Conservation (phyloP, 2,888 invertebrate species). For the Ypsolopha sequella region DNA sequence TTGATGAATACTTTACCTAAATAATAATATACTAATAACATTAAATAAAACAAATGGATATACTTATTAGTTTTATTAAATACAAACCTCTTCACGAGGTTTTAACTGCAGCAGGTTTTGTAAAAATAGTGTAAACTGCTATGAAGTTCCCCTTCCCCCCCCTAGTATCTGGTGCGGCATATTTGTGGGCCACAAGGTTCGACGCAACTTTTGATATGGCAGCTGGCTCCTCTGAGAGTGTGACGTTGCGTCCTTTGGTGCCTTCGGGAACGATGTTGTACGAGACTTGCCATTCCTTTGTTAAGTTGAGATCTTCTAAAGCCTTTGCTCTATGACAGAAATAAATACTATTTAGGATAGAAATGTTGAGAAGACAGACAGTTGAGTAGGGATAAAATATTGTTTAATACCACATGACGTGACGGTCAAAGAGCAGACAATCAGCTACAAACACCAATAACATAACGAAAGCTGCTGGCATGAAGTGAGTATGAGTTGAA, state of each 20-base stretch:
- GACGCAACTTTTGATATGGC: no score
- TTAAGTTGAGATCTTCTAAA: conserved; percentile 35
- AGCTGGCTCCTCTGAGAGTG: neutral
- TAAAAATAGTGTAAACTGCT: conserved; percentile 33
- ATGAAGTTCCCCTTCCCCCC: conserved; percentile 18
- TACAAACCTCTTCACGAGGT: conserved; percentile 7
- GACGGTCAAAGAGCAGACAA: no score
- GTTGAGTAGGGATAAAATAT: neutral
- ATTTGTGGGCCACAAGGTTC: no score
- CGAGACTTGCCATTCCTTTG: conserved; percentile 47
- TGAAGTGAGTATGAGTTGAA: no score
- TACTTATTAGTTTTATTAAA: no score
- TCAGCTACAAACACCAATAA: neutral
- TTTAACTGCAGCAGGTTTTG: conserved; percentile 13
- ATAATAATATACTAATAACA: neutral
- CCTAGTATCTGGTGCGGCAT: neutral
- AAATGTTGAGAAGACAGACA: neutral
- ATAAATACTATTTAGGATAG: neutral
- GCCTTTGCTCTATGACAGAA: conserved; percentile 30
- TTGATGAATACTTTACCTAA: no score
- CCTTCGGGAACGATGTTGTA: conserved; percentile 30
- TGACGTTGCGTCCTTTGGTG: neutral
- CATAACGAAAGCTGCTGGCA: neutral
- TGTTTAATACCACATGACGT: no score
- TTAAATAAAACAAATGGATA: neutral